Conservation (phyloP, 2,888 invertebrate genomes). For the Athripsodes cinereus region DNA sequence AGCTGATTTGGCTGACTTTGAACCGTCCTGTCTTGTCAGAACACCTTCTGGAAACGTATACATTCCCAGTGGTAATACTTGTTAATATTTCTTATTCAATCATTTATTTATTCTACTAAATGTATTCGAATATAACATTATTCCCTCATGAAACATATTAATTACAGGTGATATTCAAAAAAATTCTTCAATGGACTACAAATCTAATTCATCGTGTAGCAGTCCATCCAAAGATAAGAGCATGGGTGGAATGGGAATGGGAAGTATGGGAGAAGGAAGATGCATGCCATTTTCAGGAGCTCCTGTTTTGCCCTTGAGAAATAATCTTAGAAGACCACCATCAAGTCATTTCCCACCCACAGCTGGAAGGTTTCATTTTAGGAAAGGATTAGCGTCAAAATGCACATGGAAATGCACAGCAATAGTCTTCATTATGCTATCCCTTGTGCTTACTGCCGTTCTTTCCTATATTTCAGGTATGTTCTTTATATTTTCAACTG, state of each 20-base stretch:
- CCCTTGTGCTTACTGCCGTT: conserved; percentile 75
- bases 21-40: conserved; percentile 84
- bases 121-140: background rate
- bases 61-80: conserved; percentile 74
- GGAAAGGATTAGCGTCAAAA: conserved; percentile 76
- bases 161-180: conserved; percentile 77
- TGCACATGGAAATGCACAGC: conserved; percentile 93
- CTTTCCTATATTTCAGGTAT: conserved; percentile 85
- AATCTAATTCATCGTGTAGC: conserved; percentile 80
- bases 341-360: conserved; percentile 68
- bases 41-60: conserved; percentile 91
- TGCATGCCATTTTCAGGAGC: conserved; percentile 58
- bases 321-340: conserved; percentile 59
- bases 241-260: conserved; percentile 46
- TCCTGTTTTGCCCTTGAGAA: conserved; percentile 70
- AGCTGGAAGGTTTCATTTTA: conserved; percentile 75
- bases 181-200: conserved; percentile 84
- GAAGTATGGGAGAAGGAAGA: conserved; percentile 52
- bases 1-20: conserved; percentile 72
- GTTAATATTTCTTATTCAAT: background rate
- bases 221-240: conserved; percentile 74
- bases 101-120: no score
- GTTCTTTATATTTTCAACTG: background rate
- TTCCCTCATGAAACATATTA: background rate
- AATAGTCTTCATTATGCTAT: conserved; percentile 78